Base-by-base conservation (phyloP, 2,797 vertebrate genomes). In the Synanceia verrucosa region DNA sequence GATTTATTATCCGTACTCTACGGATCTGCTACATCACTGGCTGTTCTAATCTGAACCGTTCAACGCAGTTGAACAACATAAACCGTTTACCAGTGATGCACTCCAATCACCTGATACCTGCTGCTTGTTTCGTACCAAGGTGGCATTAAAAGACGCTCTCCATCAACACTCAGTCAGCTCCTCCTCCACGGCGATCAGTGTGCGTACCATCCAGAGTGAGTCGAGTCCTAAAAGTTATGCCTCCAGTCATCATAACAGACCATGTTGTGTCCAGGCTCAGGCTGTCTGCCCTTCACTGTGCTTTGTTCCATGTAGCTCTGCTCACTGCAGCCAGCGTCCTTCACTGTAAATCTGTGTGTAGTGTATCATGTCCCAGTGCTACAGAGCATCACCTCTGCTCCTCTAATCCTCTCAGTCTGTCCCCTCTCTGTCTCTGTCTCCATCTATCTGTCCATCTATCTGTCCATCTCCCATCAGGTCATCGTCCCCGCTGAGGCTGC, bases 401-500 rank as follows among this genome's bases (percentile, higher is more conserved):
- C 73, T 68, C 67, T 90, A 89, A 91, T 92, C 87, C 86, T 82
- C 85, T 90, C 69, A 51, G 39, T 37, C 73, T 69, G 52, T 47
- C 62, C 62, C 34, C 75, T 81, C 79, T 81, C 70, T 81, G 72
- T 82, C 73, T 82, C 60, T 73, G 52, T 62, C 73, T 85, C 59
- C 64, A 76, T 84, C 73, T 87, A 82, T 89, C 87, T 74, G 65
- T 81, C 44, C 71, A 67, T 64, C 77, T 88, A 86, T 88, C 85
- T 65, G 76, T 88, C 64, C 78, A 89, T 89, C 88, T 89, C 64
- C 81, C 86, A 88, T 85, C 84, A 88, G 88, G 84, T 88, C 86
- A 88, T 85, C 67, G 50, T 83, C 83, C 31, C 43, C 53, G 64
- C 48, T 72, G 65, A 76, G 78, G 72, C 62, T 69, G 6, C 28